Conservation (phyloP, 2,797 vertebrate genomes). For the Anguilla obscura region DNA sequence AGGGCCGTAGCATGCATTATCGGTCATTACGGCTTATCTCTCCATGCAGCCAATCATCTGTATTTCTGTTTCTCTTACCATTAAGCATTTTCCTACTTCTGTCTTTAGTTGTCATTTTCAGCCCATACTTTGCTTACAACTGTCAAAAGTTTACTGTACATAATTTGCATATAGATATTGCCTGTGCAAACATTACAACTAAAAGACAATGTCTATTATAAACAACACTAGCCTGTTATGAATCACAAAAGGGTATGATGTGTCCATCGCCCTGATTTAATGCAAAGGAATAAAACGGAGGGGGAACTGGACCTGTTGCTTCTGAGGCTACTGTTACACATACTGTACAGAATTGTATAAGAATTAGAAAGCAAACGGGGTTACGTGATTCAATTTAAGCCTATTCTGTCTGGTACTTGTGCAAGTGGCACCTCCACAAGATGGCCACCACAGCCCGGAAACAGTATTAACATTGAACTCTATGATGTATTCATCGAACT, state of each 20-base stretch:
- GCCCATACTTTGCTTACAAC: neutral
- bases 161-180: neutral
- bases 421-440: too few species aligned
- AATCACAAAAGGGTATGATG: neutral
- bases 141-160: neutral
- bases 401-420: too few species aligned
- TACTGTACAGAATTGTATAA: too few species aligned
- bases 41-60: constrained; percentile 29
- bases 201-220: neutral
- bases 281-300: neutral
- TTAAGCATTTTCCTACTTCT: constrained; percentile 15
- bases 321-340: neutral
- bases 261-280: neutral
- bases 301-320: neutral
- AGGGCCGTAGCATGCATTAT: neutral
- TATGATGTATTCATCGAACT: too few species aligned
- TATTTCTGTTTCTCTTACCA: constrained; percentile 28
- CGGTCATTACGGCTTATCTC: constrained; percentile 6
- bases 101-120: constrained; percentile 19
- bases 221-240: neutral
- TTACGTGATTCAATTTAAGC: too few species aligned
- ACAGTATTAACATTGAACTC: too few species aligned
- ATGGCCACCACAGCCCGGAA: too few species aligned
- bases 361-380: too few species aligned
- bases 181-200: neutral